phyloP scores from a whole-genome alignment of 2,113 vertebrate genomes.

The Vidua macroura region DNA sequence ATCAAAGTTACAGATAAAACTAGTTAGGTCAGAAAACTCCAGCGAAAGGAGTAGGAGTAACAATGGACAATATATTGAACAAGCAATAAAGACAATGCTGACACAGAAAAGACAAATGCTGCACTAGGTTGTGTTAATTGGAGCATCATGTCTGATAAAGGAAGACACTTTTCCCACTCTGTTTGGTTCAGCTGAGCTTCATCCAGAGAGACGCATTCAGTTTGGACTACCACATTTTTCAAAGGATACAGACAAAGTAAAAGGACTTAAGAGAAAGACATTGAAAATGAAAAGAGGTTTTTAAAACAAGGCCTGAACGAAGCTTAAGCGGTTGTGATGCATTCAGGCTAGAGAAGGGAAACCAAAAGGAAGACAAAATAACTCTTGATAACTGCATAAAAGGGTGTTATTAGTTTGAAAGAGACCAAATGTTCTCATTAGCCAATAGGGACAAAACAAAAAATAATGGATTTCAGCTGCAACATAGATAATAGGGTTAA shows the following conservation, averaged over 20 bases:
- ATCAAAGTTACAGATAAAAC: slow-evolving; percentile 20
- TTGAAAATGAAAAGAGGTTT: slow-evolving; percentile 46
- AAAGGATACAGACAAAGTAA: slow-evolving; percentile 37
- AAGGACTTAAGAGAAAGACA: slow-evolving; percentile 32
- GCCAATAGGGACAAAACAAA: slow-evolving; percentile 56
- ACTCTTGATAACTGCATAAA: slow-evolving; percentile 43
- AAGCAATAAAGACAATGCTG: not conserved
- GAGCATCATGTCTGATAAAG: not conserved
- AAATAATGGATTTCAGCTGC: slow-evolving; percentile 1
- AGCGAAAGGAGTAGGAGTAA: not conserved
- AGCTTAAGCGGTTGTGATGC: slow-evolving; percentile 44
- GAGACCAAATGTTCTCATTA: slow-evolving; percentile 55
- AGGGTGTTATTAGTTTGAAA: slow-evolving; percentile 27
- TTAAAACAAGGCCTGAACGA: slow-evolving; percentile 60
- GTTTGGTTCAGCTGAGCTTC: not conserved
- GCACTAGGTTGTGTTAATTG: slow-evolving; percentile 12
- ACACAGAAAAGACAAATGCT: not conserved
- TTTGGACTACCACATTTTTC: slow-evolving; percentile 28
- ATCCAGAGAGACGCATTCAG: not conserved
- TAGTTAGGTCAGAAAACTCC: not conserved
- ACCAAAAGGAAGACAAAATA: slow-evolving; percentile 41
- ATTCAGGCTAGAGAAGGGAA: slow-evolving; percentile 52
- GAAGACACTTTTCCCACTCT: not conserved
- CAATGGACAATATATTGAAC: not conserved
- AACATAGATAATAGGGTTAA: slow-evolving; percentile 12